Evolutionary conservation across 2,888 invertebrate species (phyloP).

Genomic region (Apocheima hispidaria): DNA sequence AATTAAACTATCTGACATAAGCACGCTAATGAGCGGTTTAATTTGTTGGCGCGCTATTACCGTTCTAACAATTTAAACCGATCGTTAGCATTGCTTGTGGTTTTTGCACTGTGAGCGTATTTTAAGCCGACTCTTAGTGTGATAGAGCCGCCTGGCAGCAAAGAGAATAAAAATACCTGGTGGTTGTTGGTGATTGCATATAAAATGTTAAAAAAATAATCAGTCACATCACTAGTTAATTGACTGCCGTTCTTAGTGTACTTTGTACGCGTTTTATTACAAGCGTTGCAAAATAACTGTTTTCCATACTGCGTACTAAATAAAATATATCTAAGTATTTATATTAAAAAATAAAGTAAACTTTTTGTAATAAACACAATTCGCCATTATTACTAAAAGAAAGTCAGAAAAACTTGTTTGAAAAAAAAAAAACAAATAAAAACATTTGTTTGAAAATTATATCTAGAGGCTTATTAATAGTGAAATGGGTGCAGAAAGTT

Average conservation of each 20-base stretch:
- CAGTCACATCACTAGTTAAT: background rate
- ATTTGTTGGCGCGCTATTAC: too few species aligned
- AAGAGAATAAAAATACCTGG: too few species aligned
- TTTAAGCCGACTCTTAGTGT: too few species aligned
- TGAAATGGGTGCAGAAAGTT: constrained; percentile 19
- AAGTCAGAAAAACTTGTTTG: background rate
- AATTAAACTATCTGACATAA: too few species aligned
- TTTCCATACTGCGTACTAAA: background rate
- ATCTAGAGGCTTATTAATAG: background rate
- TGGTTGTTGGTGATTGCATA: too few species aligned
- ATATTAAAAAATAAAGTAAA: background rate
- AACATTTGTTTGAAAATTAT: background rate
- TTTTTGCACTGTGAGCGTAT: too few species aligned
- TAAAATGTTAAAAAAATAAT: background rate
- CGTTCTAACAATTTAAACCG: too few species aligned
- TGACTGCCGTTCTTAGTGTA: background rate
- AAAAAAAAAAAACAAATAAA: too few species aligned
- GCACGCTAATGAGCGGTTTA: too few species aligned
- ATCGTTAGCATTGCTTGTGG: too few species aligned
- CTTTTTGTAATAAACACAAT: background rate
- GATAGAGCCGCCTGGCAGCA: too few species aligned
- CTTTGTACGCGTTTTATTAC: background rate
- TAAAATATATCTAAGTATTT: background rate
- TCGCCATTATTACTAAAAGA: too few species aligned
- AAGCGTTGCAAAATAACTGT: background rate